Conservation (phyloP, 2,797 vertebrate species). For the Atherinosoma microstoma region DNA sequence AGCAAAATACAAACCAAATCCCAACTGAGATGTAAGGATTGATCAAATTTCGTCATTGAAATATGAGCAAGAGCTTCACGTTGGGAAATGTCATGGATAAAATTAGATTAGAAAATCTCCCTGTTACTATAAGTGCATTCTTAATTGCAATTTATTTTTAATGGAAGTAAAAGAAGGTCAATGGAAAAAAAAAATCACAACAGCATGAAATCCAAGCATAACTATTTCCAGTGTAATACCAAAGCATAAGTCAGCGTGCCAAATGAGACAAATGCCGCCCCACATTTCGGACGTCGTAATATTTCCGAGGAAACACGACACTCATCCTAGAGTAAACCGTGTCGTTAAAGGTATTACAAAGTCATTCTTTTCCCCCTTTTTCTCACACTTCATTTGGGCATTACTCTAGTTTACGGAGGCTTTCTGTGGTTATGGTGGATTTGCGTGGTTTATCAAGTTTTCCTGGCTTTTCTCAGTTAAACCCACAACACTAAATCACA, state of each 20-base stretch:
- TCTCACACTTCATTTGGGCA: slow-evolving; percentile 87
- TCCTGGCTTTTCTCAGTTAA: slow-evolving; percentile 75
- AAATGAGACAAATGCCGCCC: slow-evolving; percentile 82
- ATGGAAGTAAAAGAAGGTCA: slow-evolving; percentile 50
- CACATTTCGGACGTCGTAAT: slow-evolving; percentile 77
- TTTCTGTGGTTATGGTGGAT: slow-evolving; percentile 80
- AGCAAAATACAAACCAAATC: too few relatives aligned
- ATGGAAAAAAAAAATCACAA: slow-evolving; percentile 33
- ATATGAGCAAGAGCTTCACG: neutral
- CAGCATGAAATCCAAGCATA: slow-evolving; percentile 83
- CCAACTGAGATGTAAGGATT: neutral
- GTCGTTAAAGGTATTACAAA: slow-evolving; percentile 84
- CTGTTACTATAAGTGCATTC: slow-evolving; percentile 33
- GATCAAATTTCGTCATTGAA: neutral
- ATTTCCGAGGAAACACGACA: slow-evolving; percentile 83
- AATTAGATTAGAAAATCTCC: slow-evolving; percentile 34
- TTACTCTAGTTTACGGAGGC: slow-evolving; percentile 78
- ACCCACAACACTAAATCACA: slow-evolving; percentile 74
- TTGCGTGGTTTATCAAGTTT: slow-evolving; percentile 83
- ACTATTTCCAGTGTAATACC: slow-evolving; percentile 82
- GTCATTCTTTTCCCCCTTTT: slow-evolving; percentile 82
- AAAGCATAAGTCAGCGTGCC: slow-evolving; percentile 80
- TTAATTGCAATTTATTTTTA: slow-evolving; percentile 40
- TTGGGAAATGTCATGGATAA: slow-evolving; percentile 29
- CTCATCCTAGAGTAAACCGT: slow-evolving; percentile 85